A percentile compares a stretch with the other conserved stretches of the same genome.
Evolutionary conservation across 2,888 invertebrate species (phyloP).

Genomic region (Mechanitis mazaeus): DNA sequence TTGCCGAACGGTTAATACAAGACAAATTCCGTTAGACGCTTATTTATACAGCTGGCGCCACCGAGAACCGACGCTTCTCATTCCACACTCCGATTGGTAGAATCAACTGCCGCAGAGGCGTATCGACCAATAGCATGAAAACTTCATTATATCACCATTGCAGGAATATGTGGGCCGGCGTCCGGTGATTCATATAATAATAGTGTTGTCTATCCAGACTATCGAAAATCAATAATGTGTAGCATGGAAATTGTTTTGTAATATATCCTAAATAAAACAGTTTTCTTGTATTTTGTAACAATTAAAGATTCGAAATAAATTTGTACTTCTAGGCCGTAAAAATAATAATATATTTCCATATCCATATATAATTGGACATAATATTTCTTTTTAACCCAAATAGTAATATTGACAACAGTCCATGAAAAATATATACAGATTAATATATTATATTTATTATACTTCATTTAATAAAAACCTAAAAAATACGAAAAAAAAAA

Average conservation of each 20-base stretch:
- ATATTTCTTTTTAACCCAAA: too few species aligned
- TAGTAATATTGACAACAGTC: too few species aligned
- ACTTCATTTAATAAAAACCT: too few species aligned
- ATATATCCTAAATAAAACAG: too few species aligned
- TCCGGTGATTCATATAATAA: slow-evolving; percentile 46
- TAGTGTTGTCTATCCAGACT: slow-evolving; percentile 27
- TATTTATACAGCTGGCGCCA: slow-evolving; percentile 76
- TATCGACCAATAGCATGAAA: slow-evolving; percentile 64
- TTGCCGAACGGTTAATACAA: slow-evolving; percentile 80
- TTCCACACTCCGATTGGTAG: slow-evolving; percentile 65
- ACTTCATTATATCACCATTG: slow-evolving; percentile 69
- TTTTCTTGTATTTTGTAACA: too few species aligned
- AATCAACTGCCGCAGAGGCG: slow-evolving; percentile 61
- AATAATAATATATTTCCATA: too few species aligned
- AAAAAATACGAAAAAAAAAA: too few species aligned
- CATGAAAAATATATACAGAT: too few species aligned
- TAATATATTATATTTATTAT: too few species aligned
- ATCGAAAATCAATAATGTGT: slow-evolving; percentile 24
- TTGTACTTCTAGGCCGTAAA: too few species aligned
- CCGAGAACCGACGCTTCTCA: slow-evolving; percentile 71
- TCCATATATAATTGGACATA: too few species aligned
- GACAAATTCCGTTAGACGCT: slow-evolving; percentile 59
- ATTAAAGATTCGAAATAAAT: too few species aligned
- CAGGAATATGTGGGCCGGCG: slow-evolving; percentile 71
- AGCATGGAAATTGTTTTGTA: slow-evolving; percentile 10